Evolutionary conservation across 2,888 invertebrate genomes (phyloP).

Genomic region (Druceiella hillmani): DNA sequence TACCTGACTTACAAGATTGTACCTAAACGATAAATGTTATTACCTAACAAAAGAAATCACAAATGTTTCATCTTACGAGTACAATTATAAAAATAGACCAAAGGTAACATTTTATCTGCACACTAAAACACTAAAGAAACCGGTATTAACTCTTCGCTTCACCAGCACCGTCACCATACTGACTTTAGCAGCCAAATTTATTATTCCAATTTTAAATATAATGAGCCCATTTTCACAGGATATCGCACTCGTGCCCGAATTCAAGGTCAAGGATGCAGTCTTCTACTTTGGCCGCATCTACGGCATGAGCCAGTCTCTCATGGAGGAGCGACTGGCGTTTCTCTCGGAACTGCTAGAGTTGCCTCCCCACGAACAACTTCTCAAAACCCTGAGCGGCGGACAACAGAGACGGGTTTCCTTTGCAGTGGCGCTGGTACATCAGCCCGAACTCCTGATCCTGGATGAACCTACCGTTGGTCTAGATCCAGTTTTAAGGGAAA

Average conservation of each 20-base stretch:
- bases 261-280: slow-evolving; percentile 77
- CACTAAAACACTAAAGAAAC: too few species aligned
- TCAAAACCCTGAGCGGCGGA: slow-evolving; percentile 79
- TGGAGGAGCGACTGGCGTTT: slow-evolving; percentile 62
- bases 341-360: slow-evolving; percentile 69
- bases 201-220: too few species aligned
- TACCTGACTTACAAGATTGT: too few species aligned
- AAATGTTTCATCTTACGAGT: too few species aligned
- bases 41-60: too few species aligned
- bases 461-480: slow-evolving; percentile 95
- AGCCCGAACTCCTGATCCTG: slow-evolving; percentile 80
- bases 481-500: slow-evolving; percentile 81
- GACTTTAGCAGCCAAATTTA: too few species aligned
- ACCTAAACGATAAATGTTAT: too few species aligned
- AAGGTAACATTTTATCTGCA: too few species aligned
- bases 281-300: slow-evolving; percentile 84
- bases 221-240: slow-evolving; percentile 60
- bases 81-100: too few species aligned
- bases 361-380: slow-evolving; percentile 57
- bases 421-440: slow-evolving; percentile 82
- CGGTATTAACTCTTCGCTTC: too few species aligned
- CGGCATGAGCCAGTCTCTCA: slow-evolving; percentile 61
- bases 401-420: slow-evolving; percentile 87
- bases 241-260: slow-evolving; percentile 72
- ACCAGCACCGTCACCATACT: too few species aligned